These are phyloP conservation scores for Netelia melanura DNA, from an alignment of 2,888 invertebrate species.

Conservation along the genomic window DNA sequence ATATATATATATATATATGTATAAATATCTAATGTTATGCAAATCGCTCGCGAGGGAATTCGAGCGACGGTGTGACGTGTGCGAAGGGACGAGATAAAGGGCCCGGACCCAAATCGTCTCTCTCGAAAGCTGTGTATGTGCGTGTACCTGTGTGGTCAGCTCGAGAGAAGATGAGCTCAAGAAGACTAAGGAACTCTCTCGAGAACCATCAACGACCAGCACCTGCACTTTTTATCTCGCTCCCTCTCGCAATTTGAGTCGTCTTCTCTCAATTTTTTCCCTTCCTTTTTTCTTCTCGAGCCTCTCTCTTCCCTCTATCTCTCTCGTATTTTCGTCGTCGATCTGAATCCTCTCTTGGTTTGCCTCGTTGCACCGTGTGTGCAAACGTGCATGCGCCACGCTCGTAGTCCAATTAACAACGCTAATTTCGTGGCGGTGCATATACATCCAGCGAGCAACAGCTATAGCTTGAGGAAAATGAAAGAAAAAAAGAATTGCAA, in stretches of 20 bases:
- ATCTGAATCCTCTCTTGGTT: constrained; percentile 30
- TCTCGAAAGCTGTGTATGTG: constrained; percentile 43
- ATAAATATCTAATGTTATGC: constrained; percentile 39
- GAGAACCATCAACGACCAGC: constrained; percentile 63
- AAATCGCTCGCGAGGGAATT: constrained; percentile 51
- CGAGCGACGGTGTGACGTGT: constrained; percentile 24
- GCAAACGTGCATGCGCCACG: constrained; percentile 67
- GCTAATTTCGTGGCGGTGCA: constrained; percentile 70
- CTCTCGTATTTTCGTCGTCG: constrained; percentile 28
- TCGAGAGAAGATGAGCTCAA: constrained; percentile 57
- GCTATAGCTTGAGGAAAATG: constrained; percentile 32
- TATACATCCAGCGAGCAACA: constrained; percentile 51
- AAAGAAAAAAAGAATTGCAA: constrained; percentile 54
- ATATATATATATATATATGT: background rate
- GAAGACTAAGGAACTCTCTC: constrained; percentile 50
- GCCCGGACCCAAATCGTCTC: constrained; percentile 31
- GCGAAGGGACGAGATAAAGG: constrained; percentile 31
- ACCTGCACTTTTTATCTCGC: constrained; percentile 61
- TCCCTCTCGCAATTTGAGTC: constrained; percentile 42
- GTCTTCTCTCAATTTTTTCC: constrained; percentile 31
- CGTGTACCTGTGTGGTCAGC: constrained; percentile 17
- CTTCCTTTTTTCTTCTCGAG: constrained; percentile 27
- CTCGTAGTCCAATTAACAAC: constrained; percentile 74
- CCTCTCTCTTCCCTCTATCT: background rate
- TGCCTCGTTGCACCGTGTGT: constrained; percentile 56